Evolutionary conservation across 2,113 vertebrate species (phyloP), one percentile per base, ranked within the genome.

Genomic region (Tachuris rubrigastra): DNA sequence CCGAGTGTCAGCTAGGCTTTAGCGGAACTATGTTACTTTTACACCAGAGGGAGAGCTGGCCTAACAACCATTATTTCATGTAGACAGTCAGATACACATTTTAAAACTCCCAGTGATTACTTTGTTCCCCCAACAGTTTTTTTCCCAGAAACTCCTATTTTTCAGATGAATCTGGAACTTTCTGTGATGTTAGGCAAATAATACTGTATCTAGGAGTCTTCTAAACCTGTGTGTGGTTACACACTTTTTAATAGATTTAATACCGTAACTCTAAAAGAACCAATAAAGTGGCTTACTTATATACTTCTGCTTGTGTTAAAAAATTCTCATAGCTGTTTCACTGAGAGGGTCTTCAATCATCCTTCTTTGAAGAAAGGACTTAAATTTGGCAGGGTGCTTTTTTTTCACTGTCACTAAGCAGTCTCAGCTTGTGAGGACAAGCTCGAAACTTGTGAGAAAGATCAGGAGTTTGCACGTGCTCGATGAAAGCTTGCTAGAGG

Each of bases 391-490:
- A 84, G 58, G 71, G 85, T 76, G n/a, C n/a, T n/a, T n/a, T 77
- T 46, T 89, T 89, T 93, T 76, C 55, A 79, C 63, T 74, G 63
- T 67, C 72, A 71, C 47, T 83, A 39, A 30, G 59, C 35, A 80
- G 42, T 55, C 66, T 85, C 87, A 75, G 27, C n/a, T 60, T 75
- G 22, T 65, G 68, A 85, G 90, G 65, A 85, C 77, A 85, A 58
- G n/a, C 53, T 78, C 56, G 65, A 76, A 96, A 85, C 65, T 75
- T 87, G 73, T 37, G 66, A 93, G 75, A 86, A 79, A 95, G 91
- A 85, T 78, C 76, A 91, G 84, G 52, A 92, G 37, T 89, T 89
- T 89, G 84, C 93, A 95, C 22, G 31, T 95, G 91, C 42, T 91
- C 0, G 0, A 44, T 93, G 85, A 85, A 95, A 92, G 73, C 87